A percentile compares a stretch with the other conserved stretches of the same genome.
Evolutionary conservation across 2,797 vertebrate genomes (phyloP).

Genomic region (Danio jaintianensis): DNA sequence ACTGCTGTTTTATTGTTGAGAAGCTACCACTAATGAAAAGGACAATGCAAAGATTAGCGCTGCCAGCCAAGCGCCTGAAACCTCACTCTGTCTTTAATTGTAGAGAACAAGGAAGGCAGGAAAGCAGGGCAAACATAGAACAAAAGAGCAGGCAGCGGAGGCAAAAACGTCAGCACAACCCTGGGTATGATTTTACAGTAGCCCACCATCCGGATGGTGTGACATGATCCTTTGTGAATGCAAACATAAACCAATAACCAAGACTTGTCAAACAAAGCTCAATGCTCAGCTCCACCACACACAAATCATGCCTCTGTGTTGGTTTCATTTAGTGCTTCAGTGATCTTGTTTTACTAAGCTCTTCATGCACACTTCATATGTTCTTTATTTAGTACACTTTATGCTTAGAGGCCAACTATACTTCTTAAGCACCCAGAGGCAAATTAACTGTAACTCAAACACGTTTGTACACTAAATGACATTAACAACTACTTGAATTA

Average conservation of each 20-base stretch:
- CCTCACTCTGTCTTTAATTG: constrained; percentile 86
- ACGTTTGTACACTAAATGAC: background rate
- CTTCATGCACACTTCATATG: background rate
- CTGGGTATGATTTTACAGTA: constrained; percentile 62
- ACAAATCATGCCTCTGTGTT: background rate
- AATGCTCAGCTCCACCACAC: background rate
- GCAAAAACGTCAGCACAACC: constrained; percentile 58
- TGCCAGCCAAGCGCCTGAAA: constrained; percentile 86
- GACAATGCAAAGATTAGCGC: constrained; percentile 87
- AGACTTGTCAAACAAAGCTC: constrained; percentile 2
- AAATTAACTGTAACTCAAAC: background rate
- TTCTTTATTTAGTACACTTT: background rate
- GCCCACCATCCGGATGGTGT: constrained; percentile 30
- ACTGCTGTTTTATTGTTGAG: constrained; percentile 82
- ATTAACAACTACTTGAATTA: background rate
- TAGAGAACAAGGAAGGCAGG: constrained; percentile 81
- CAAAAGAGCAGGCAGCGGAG: constrained; percentile 74
- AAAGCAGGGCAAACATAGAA: constrained; percentile 81
- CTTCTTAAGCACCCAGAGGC: background rate
- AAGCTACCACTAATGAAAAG: constrained; percentile 87
- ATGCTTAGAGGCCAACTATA: background rate
- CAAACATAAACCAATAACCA: constrained; percentile 12
- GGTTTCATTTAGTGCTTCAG: background rate
- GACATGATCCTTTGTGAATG: constrained; percentile 28
- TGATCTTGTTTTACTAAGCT: constrained; percentile 5